Evolutionary conservation across 2,888 invertebrate species (phyloP), one percentile per base, ranked within the genome.

Genomic region (Dryobotodes eremita): DNA sequence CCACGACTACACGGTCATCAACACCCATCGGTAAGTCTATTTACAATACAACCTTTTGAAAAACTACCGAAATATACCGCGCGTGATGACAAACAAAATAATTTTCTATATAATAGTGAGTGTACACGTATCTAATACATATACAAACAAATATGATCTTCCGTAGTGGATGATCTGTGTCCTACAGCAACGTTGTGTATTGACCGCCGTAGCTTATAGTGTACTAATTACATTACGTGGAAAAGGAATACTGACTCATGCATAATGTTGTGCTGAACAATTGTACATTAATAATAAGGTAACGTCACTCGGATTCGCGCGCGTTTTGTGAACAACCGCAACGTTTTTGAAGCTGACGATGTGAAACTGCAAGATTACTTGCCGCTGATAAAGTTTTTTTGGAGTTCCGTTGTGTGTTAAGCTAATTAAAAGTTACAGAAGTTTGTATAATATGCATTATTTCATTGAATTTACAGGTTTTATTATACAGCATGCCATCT

Each of bases 131-230:
- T 0, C 42, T 42, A 71, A 79, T 79, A 73, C 68, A 71, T 86
- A 79, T 64, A 83, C 79, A 86, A 87, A 89, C 90, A 89, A 90
- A 88, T 86, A 85, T 85, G 83, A 77, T 85, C 75, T 82, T 82
- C 83, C 70, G 80, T 81, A 70, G 77, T 66, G 65, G 72, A 61
- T 55, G 80, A 81, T 80, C 62, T 62, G 55, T 46, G 76, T 31
- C 15, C 15, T 31, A 2, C 17, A 74, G 80, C 17, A n/a, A 4
- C 36, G 57, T 17, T 36, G 69, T 77, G 65, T 83, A 66, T 17
- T 71, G 81, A 26, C 61, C 66, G 71, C 66, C 6, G 57, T n/a
- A 66, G 77, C 64, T 71, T 79, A 57, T 48, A 64, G 68, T 69
- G 68, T 69, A 75, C 86, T 89, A 88, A 89, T 88, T 85, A 85